A percentile compares a stretch with the other conserved stretches of the same genome.
Evolutionary conservation across 2,888 invertebrate species (phyloP).

Genomic region (Chesias legatella): DNA sequence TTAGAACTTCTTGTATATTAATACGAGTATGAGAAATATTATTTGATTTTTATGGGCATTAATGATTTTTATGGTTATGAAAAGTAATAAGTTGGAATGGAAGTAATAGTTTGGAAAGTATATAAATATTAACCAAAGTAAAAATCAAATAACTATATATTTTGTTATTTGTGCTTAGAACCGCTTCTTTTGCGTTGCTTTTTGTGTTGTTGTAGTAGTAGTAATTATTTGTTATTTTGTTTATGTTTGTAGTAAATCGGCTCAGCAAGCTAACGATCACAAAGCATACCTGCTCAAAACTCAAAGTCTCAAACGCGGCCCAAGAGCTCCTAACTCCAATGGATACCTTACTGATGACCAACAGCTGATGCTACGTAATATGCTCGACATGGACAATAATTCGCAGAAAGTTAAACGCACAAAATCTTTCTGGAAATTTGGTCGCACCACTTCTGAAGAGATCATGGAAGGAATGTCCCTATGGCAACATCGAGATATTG

Average conservation of each 20-base stretch:
- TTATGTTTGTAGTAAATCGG: constrained; percentile 68
- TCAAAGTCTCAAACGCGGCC: constrained; percentile 70
- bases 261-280: constrained; percentile 56
- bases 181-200: constrained; percentile 45
- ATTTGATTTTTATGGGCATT: too few relatives aligned
- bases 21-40: too few relatives aligned
- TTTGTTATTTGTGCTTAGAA: constrained; percentile 12
- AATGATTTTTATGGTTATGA: not conserved
- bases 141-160: not conserved
- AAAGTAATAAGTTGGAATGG: too few relatives aligned
- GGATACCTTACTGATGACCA: constrained; percentile 80
- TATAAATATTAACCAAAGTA: too few relatives aligned
- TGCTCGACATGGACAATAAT: constrained; percentile 79
- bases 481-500: constrained; percentile 92
- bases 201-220: constrained; percentile 43
- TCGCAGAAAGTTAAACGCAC: constrained; percentile 87
- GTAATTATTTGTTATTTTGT: constrained; percentile 44
- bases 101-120: too few relatives aligned
- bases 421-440: constrained; percentile 93
- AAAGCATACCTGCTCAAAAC: constrained; percentile 73
- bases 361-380: constrained; percentile 72
- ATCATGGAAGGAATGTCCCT: constrained; percentile 92
- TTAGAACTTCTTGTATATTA: too few relatives aligned
- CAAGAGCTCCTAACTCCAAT: constrained; percentile 51
- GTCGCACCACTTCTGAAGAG: constrained; percentile 85